These are phyloP conservation scores for Charaxes varanes DNA, from an alignment of 1,140 invertebrate species.

Conservation along the genomic window DNA sequence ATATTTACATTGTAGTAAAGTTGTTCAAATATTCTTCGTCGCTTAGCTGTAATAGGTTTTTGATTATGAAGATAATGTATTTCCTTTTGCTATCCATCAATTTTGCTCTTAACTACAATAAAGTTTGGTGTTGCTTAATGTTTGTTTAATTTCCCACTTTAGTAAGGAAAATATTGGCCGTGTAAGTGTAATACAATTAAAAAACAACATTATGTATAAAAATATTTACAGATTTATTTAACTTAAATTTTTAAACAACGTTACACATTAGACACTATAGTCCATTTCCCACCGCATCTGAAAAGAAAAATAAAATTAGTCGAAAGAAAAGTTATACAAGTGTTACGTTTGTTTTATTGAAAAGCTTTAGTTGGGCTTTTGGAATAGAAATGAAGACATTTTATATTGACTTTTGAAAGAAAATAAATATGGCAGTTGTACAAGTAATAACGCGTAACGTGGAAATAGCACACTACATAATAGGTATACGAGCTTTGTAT, in stretches of 20 bases:
- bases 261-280: constrained; percentile 41
- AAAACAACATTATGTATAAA: neutral
- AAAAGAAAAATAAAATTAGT: constrained; percentile 27
- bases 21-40: constrained; percentile 38
- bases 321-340: too few species aligned
- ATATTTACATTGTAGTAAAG: constrained; percentile 36
- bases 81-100: constrained; percentile 47
- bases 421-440: too few species aligned
- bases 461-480: too few species aligned
- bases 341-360: too few species aligned
- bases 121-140: constrained; percentile 62
- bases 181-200: neutral
- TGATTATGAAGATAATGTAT: constrained; percentile 26
- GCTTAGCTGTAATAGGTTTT: constrained; percentile 28
- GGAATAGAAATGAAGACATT: too few species aligned
- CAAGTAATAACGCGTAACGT: too few species aligned
- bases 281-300: constrained; percentile 61
- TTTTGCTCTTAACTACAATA: constrained; percentile 52
- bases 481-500: too few species aligned
- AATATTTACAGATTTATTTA: neutral
- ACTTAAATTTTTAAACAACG: too few species aligned
- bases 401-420: too few species aligned
- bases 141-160: constrained; percentile 20
- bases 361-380: too few species aligned
- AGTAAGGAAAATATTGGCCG: neutral